A percentile compares a stretch with the other conserved stretches of the same genome.
phyloP scores from a whole-genome alignment of 1,140 invertebrate genomes.

The Drosophila aff. region DNA sequence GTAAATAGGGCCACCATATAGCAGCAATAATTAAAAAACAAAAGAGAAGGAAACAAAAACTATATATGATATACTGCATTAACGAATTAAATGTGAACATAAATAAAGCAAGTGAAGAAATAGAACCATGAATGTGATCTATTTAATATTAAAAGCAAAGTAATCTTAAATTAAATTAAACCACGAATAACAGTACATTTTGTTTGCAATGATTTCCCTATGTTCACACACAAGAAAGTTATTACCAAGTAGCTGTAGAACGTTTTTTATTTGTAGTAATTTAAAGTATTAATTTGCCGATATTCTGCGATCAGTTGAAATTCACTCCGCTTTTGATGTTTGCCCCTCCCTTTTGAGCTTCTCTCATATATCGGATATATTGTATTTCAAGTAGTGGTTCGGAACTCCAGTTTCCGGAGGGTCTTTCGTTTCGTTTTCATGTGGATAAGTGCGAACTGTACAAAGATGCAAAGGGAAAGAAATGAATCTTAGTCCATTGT shows the following conservation, averaged over 20 bases:
- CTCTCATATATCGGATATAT: constrained; percentile 15
- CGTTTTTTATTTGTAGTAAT: constrained; percentile 64
- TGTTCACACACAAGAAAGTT: constrained; percentile 15
- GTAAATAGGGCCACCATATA: constrained; percentile 62
- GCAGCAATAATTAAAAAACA: constrained; percentile 55
- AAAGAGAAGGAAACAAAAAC: not conserved
- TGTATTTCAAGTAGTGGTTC: constrained; percentile 21
- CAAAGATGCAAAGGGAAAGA: constrained; percentile 39
- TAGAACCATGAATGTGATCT: constrained; percentile 85
- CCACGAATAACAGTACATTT: constrained; percentile 4
- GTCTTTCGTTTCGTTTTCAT: constrained; percentile 49
- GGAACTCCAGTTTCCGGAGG: constrained; percentile 22
- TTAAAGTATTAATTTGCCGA: constrained; percentile 31
- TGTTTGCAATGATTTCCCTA: constrained; percentile 26
- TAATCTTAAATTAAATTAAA: constrained; percentile 42
- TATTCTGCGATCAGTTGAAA: constrained; percentile 4
- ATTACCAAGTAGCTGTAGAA: constrained; percentile 55
- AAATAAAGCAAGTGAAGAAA: constrained; percentile 76
- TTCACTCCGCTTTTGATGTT: constrained; percentile 33
- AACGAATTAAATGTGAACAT: constrained; percentile 76
- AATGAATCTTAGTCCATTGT: constrained; percentile 78
- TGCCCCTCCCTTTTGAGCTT: constrained; percentile 23
- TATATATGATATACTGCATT: constrained; percentile 55
- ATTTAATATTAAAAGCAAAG: constrained; percentile 74
- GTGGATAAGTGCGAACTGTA: constrained; percentile 68